Base-by-base conservation (phyloP, 2,888 invertebrate genomes). In the Eledone cirrhosa region DNA sequence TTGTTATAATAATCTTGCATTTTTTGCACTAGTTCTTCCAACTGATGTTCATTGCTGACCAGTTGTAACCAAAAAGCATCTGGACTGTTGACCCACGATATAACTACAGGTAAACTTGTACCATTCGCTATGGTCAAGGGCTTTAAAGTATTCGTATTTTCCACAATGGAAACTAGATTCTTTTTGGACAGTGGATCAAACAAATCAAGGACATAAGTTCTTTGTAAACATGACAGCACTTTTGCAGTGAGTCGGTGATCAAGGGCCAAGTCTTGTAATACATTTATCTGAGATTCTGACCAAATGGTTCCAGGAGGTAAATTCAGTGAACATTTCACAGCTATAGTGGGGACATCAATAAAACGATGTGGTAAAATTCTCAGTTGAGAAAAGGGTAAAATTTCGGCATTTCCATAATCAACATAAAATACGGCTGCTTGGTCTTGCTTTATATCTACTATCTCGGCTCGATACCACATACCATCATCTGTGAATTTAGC, bases 351-450 rank as follows among this genome's bases (percentile, higher is more conserved):
- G 24, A 83, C 67, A 16, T 29, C 77, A 13, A 82, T 74, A 74
- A 88, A 85, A 27, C 87, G 85, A 14, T 81, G 74, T 75, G 84
- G 80, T 22, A 89, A 33, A 11, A 80, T 77, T 80, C 85, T 86
- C 5, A 90, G 69, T n/a, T 82, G 81, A 14, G 77, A 78, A 1
- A 82, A 33, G 2, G 81, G 72, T 11, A 87, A 84, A n/a, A 78
- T 81, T 48, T 89, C 88, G 13, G 80, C 80, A 79, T 90, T 90
- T 14, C 90, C 90, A 83, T 87, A 90, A 81, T 90, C 90, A 19
- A 90, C 83, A 84, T 89, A 90, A 22, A 79, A 79, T 0, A 90
- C 87, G 74, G 78, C 78, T 2, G 83, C 81, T 24, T 78, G 80
- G 1, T 72, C 75, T 0, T 78, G 79, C 29, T 82, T 74, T 1